Evolutionary conservation across 2,797 vertebrate genomes (phyloP).

Genomic region (Hippocampus kuda): DNA sequence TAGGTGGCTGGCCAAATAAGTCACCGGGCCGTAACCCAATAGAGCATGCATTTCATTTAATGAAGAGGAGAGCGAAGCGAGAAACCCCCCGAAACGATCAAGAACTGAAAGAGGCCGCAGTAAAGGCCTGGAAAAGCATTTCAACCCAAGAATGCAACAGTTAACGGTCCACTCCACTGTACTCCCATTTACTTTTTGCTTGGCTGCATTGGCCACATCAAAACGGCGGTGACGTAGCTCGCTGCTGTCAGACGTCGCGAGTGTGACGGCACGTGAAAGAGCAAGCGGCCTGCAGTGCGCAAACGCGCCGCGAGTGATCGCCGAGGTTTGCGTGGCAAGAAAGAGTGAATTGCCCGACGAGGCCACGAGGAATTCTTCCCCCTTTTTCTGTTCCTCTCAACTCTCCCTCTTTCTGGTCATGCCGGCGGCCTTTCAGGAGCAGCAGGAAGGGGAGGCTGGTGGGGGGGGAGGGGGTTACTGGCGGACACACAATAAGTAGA

Average conservation of each 20-base stretch:
- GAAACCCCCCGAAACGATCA: too few species aligned
- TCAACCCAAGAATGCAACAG: too few species aligned
- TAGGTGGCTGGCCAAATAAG: too few species aligned
- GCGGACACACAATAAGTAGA: conserved; percentile 57
- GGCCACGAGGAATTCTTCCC: conserved; percentile 1
- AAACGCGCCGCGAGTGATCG: conserved; percentile 23
- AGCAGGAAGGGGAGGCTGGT: conserved; percentile 6
- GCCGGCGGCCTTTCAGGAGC: conserved; percentile 39
- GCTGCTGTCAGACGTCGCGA: conserved; percentile 19
- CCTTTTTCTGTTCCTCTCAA: conserved; percentile 1
- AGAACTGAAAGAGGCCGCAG: too few species aligned
- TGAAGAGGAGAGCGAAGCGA: too few species aligned
- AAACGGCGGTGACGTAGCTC: conserved; percentile 38
- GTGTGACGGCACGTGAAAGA: conserved; percentile 24
- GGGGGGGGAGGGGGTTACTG: conserved; percentile 23
- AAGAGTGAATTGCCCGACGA: not conserved
- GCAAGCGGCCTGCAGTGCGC: conserved; percentile 14
- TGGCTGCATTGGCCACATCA: conserved; percentile 34
- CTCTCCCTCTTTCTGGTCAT: conserved; percentile 24
- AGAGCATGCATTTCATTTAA: too few species aligned
- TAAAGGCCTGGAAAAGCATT: too few species aligned
- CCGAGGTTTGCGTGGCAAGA: conserved; percentile 5
- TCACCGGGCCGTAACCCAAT: too few species aligned
- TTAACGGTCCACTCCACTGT: conserved; percentile 28
- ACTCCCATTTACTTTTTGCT: conserved; percentile 20